Evolutionary conservation across 2,888 invertebrate genomes (phyloP), one percentile per base, ranked within the genome.

Genomic region (Acanthacorydalis orientalis): DNA sequence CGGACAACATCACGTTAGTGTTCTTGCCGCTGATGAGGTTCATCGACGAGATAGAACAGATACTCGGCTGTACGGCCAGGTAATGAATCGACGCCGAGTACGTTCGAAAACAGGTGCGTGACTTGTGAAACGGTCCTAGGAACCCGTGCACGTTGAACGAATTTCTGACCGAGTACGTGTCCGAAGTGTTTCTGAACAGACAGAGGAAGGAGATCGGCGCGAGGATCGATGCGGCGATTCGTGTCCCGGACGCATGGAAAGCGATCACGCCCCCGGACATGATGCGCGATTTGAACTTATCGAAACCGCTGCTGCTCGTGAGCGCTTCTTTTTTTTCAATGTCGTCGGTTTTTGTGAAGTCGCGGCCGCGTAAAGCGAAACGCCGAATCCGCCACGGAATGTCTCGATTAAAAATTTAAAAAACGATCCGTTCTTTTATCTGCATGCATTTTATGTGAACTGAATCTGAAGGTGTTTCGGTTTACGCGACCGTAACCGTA

Each of bases 141-240:
- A 73, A 72, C 56, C 73, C 82, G 41, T 87, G 87, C 59, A 81
- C 83, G 2, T 70, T 93, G 48, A 83, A 88, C 58, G 79, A 79
- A 52, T 93, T 91, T 65, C 69, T 95, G 48, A 79, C 82, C 43
- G 84, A 89, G 62, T 89, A 91, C 65, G 83, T 93, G 23, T 83
- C 84, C 54, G 83, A 87, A 56, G 83, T 83, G 7, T 95, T 90
- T 68, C 74, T 88, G 52, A 84, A 83, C 52, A 78, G 86, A 51
- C 78, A 84, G 48, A 81, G 80, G 57, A 68, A 72, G 40, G 72
- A 76, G 55, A 71, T 80, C 14, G 70, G 75, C 1, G 70, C 70
- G 38, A 75, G 75, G 56, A 78, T 86, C 51, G 81, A 87, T 54
- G 68, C 73, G 1, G 78, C 84, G 16, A 81, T 83, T 45, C 80